Conservation (phyloP, 2,888 invertebrate species). For the Galerucella nymphaeae region DNA sequence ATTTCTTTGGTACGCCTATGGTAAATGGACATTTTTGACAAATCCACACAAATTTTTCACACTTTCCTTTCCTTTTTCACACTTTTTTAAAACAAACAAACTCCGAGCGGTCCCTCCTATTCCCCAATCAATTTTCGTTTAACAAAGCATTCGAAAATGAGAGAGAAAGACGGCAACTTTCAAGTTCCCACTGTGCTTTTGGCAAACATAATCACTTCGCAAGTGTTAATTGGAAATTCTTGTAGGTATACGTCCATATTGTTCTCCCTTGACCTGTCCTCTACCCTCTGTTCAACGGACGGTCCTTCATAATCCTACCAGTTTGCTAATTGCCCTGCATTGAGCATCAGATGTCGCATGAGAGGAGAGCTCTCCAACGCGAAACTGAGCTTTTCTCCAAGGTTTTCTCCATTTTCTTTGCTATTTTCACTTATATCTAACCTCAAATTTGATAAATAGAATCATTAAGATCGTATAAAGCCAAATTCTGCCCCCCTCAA, state of each 20-base stretch:
- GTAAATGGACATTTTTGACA: no score
- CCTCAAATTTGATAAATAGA: no score
- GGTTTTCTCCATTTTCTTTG: no score
- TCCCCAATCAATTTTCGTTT: conserved; percentile 10
- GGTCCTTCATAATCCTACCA: conserved; percentile 34
- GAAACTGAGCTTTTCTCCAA: conserved; percentile 8
- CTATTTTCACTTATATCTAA: no score
- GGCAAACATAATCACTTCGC: conserved; percentile 30
- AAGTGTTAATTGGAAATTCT: conserved; percentile 34
- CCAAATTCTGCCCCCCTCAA: no score
- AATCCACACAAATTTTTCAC: no score
- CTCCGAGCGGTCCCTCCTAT: background rate
- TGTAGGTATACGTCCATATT: conserved; percentile 26
- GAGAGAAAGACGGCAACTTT: background rate
- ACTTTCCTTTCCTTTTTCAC: background rate
- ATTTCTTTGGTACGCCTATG: no score
- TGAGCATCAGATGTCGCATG: conserved; percentile 27
- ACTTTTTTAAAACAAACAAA: background rate
- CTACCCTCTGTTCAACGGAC: conserved; percentile 8
- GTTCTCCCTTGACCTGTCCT: conserved; percentile 32
- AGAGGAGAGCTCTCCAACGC: conserved; percentile 10
- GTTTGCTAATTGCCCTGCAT: conserved; percentile 31
- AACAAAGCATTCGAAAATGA: conserved; percentile 1
- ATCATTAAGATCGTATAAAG: no score
- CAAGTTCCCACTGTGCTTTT: conserved; percentile 9